These are phyloP conservation scores for Lutraria rhynchaena DNA, from an alignment of 1,140 invertebrate genomes.

Conservation along the genomic window DNA sequence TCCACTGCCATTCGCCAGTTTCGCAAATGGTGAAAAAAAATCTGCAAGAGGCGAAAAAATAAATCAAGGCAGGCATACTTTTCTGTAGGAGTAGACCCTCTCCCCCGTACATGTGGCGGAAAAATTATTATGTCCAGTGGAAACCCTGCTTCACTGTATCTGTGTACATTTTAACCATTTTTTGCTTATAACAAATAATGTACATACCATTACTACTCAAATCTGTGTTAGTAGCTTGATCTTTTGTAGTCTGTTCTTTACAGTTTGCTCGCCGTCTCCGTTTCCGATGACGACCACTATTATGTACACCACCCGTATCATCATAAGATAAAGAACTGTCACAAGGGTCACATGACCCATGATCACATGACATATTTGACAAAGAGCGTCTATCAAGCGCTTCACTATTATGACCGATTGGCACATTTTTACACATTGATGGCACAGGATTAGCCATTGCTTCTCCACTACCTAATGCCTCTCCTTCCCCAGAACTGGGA, in stretches of 20 bases:
- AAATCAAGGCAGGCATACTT: no score
- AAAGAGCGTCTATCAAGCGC: slow-evolving; percentile 62
- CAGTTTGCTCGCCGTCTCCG: slow-evolving; percentile 64
- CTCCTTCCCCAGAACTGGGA: slow-evolving; percentile 20
- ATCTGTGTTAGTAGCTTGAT: slow-evolving; percentile 81
- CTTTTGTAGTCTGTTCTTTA: slow-evolving; percentile 70
- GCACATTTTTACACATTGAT: slow-evolving; percentile 61
- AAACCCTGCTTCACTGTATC: no score
- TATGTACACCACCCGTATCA: slow-evolving; percentile 64
- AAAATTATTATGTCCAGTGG: no score
- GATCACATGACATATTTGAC: slow-evolving; percentile 69
- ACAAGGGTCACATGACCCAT: slow-evolving; percentile 64
- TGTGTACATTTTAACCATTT: no score
- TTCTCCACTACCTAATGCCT: slow-evolving; percentile 65
- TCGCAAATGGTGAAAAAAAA: no score
- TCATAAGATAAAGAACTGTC: slow-evolving; percentile 65
- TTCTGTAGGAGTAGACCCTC: no score
- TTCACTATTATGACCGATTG: slow-evolving; percentile 66
- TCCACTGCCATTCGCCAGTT: no score
- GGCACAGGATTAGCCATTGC: slow-evolving; percentile 62
- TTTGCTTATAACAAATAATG: no score
- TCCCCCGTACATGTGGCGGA: no score
- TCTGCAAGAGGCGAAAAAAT: no score
- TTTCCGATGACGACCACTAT: slow-evolving; percentile 71
- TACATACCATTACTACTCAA: slow-evolving; percentile 79